Evolutionary conservation across 2,797 vertebrate genomes (phyloP).

Genomic region (Amphiprion clarkii): DNA sequence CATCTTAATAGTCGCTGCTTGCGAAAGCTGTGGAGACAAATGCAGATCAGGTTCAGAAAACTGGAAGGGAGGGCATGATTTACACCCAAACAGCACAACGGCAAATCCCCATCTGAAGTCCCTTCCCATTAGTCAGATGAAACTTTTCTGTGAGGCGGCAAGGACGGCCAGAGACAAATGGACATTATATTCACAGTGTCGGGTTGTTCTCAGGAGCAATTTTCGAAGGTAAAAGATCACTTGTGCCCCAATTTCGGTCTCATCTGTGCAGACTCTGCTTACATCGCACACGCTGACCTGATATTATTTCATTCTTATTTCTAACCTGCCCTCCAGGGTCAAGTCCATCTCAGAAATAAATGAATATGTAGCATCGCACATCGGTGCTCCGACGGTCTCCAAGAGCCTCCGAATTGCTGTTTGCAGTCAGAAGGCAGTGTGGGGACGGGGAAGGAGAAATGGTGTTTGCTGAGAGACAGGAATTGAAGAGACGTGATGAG

Average conservation of each 20-base stretch:
- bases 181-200: conserved; percentile 18
- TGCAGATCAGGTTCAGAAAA: conserved; percentile 18
- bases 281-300: conserved; percentile 15
- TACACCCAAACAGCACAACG: not conserved
- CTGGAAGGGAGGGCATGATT: conserved; percentile 10
- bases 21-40: conserved; percentile 18
- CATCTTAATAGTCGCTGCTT: conserved; percentile 22
- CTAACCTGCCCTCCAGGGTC: conserved; percentile 36
- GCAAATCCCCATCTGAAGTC: conserved; percentile 19
- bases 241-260: conserved; percentile 15
- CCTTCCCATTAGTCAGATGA: conserved; percentile 50
- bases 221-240: conserved; percentile 15
- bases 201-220: conserved; percentile 16
- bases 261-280: conserved; percentile 11
- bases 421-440: conserved; percentile 38
- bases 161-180: conserved; percentile 20
- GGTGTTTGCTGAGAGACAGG: conserved; percentile 29
- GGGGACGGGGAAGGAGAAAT: conserved; percentile 13
- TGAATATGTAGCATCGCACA: conserved; percentile 33
- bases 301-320: conserved; percentile 20
- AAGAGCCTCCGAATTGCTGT: conserved; percentile 40
- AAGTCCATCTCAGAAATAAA: conserved; percentile 59
- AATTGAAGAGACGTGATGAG: conserved; percentile 36
- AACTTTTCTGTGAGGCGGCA: conserved; percentile 5
- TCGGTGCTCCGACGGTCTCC: conserved; percentile 43